Evolutionary conservation across 2,888 invertebrate genomes (phyloP), one percentile per base, ranked within the genome.

Genomic region (Epirrhoe tristata): DNA sequence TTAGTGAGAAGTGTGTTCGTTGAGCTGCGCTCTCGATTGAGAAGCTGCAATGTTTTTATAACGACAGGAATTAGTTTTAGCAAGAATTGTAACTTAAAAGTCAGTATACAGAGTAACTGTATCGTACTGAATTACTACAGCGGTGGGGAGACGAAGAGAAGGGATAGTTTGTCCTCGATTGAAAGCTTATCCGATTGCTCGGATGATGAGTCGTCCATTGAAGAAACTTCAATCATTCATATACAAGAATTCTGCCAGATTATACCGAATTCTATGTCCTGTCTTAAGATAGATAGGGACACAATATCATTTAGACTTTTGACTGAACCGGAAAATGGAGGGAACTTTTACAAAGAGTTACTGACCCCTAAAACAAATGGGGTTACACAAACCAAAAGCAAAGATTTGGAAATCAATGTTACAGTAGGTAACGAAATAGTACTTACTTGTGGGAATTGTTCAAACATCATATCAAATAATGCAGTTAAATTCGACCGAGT

Each of bases 11-110:
- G 87, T 82, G 86, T 95, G 77, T 89, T 95, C 74, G 91, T 95
- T 77, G 96, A 96, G 87, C 82, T 95, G 14, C 90, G 95, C 74
- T 94, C 95, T 6, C 86, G 94, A 24, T 76, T 96, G 73, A 90
- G 95, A 63, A 95, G 94, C 67, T 95, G 95, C 72, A 95, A 95
- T 75, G 94, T 95, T 67, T 95, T 93, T 79, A 91, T 95, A 50
- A 93, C 91, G 10, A 93, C 93, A 0, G 89, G 92, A 52, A 80
- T 91, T 8, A 87, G 89, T 81, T 85, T 92, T 61, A 88, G 81
- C 50, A 90, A 87, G 71, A 85, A 90, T 76, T 90, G 89, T 71
- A 90, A 93, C 76, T 79, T 94, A 63, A 93, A 92, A 82, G 88
- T 94, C 51, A 91, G 82, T 77, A 91, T 94, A 78, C 88, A 93